Evolutionary conservation across 2,797 vertebrate species (phyloP), one percentile per base, ranked within the genome.

Genomic region (Premnoplex brunnescens): DNA sequence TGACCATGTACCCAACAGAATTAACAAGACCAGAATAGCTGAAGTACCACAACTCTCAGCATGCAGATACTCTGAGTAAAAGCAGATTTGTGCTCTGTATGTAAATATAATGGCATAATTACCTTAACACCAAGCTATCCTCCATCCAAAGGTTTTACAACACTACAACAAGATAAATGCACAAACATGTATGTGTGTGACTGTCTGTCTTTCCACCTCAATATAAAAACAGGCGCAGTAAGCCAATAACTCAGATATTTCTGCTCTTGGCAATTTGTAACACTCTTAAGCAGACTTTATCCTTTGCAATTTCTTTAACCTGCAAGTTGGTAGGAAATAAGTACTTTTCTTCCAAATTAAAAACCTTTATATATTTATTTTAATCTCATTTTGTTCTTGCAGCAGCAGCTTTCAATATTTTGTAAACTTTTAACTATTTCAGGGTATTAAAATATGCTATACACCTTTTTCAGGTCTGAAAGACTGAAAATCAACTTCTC

Each of bases 101-200:
- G 39, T 51, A 39, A 59, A 44, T 34, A 26, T 18, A 81, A 34
- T 20, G 15, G 4, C 14, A 48, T 68, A 51, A 46, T 54, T 73
- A 20, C 48, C 20, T 59, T 71, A 52, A 80, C 39, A 43, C 9
- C 39, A 15, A 39, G 58, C 24, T 49, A 19, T 41, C 24, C 32
- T 56, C 44, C 18, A 5, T 72, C 37, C 14, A 30, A 5, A 59
- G 28, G 26, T 51, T 79, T 76, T 59, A 22, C 9, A 79, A 10
- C 18, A 34, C 14, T 41, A 27, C 59, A 71, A 41, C 18, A 66
- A 69, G 59, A 63, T 28, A 51, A 51, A 24, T 19, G 22, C 5
- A 54, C 14, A 58, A 51, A 46, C 0, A 0, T 10, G 1, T 55
- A 9, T 63, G 14, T 34, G 14, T 17, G 6, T 22, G 9, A n/a